Evolutionary conservation across 2,888 invertebrate genomes (phyloP), one percentile per base, ranked within the genome.

Genomic region (Melanostoma scalare): DNA sequence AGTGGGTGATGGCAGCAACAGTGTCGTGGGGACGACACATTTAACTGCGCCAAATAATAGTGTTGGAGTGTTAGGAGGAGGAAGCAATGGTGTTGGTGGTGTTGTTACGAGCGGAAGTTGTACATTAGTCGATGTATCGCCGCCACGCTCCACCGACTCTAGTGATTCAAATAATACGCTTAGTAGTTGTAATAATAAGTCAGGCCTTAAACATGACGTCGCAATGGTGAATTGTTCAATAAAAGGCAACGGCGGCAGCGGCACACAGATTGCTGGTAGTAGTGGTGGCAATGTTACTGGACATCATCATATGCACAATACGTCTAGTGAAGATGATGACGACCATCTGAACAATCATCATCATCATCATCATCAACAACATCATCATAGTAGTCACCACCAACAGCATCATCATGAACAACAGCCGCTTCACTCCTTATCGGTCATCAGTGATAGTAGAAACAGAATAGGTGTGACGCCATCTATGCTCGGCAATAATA

Each of bases 211-310:
- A 87, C 89, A 89, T 87, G 90, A 91, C 88, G 90, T 90, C 71
- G 87, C 89, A 86, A 90, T 91, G 89, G 89, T 88, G 85, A 89
- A 90, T 87, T 90, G 90, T 90, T 90, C 91, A 89, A 90, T 90
- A 87, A 88, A 88, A 81, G 88, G 87, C 67, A 71, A 71, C 60
- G 85, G 81, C 55, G 76, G 75, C 48, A 67, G 72, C 50, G 63
- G 67, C 73, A 63, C 36, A 36, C 50, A 63, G 40, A 48, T 6
- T 63, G 63, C 50, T 63, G 58, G 60, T 73, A 78, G 52, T 71
- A 65, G 38, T 65, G 60, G 46, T 50, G 71, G 53, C 60, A 58
- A 53, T 77, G 58, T 58, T 6, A 63, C 42, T 73, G 69, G 53
- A 56, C 46, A 56, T 36, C 72, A 82, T 69, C 68, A 63, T 69